Conservation (phyloP, 2,888 invertebrate genomes). For the Drosophila quinaria region DNA sequence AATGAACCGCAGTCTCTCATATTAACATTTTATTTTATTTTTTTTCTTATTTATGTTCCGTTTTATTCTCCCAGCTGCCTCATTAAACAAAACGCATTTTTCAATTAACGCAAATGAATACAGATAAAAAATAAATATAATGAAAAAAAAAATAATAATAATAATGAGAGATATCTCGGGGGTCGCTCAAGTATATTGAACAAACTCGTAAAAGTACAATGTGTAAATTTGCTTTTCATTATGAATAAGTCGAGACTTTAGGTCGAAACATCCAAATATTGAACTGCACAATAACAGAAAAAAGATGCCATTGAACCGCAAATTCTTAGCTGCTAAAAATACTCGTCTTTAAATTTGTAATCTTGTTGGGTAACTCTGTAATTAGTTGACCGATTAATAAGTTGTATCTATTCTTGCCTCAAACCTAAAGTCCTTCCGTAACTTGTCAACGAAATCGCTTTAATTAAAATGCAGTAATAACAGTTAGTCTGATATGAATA, state of each 20-base stretch:
- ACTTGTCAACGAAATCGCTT: no score
- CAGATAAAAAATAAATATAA: slow-evolving; percentile 1
- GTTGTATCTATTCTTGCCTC: neutral
- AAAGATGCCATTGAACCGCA: slow-evolving; percentile 14
- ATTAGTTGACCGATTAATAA: neutral
- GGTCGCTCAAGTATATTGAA: slow-evolving; percentile 29
- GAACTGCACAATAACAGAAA: slow-evolving; percentile 13
- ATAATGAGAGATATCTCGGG: slow-evolving; percentile 18
- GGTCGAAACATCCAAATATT: slow-evolving; percentile 30
- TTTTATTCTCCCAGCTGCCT: neutral
- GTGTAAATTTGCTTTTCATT: slow-evolving; percentile 60
- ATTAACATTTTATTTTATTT: neutral
- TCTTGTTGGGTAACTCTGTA: neutral
- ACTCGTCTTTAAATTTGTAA: neutral
- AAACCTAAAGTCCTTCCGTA: no score
- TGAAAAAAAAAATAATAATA: slow-evolving; percentile 11
- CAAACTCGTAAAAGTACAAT: slow-evolving; percentile 41
- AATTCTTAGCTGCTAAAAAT: neutral
- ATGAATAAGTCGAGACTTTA: slow-evolving; percentile 32
- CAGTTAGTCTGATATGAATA: no score
- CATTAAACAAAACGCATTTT: slow-evolving; percentile 54
- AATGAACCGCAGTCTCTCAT: slow-evolving; percentile 5
- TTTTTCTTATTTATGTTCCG: neutral
- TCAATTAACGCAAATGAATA: slow-evolving; percentile 58
- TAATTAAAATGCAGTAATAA: no score